phyloP scores from a whole-genome alignment of 2,113 vertebrate species.

The Pseudorectes ferrugineus region DNA sequence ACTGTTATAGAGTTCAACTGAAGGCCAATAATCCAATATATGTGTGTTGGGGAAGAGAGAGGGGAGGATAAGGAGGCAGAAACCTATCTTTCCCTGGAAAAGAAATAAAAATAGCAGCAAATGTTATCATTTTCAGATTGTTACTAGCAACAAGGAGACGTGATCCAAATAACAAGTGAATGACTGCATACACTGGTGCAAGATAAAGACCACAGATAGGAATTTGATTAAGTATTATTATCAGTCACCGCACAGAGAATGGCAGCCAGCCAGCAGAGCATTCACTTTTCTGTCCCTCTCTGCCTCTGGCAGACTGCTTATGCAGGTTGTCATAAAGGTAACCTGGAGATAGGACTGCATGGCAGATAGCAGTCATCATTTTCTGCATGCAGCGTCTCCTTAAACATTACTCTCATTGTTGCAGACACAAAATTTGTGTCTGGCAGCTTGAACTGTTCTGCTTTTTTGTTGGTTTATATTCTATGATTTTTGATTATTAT shows the following conservation, averaged over 20 bases:
- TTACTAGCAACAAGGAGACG: slow-evolving; percentile 18
- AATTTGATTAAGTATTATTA: slow-evolving; percentile 36
- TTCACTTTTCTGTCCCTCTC: not conserved
- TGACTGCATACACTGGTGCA: not conserved
- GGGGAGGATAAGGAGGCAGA: not conserved
- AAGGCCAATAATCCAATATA: slow-evolving; percentile 59
- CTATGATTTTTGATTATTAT: not conserved
- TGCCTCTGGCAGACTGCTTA: not conserved
- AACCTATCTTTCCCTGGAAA: slow-evolving; percentile 26
- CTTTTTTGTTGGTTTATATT: not conserved
- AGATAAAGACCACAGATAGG: slow-evolving; percentile 31
- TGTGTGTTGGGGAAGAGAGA: not conserved
- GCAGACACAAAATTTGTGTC: not conserved
- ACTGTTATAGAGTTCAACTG: slow-evolving; percentile 54
- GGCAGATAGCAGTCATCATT: not conserved
- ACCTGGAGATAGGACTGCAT: not conserved
- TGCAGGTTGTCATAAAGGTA: slow-evolving; percentile 10
- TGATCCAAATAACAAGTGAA: slow-evolving; percentile 60
- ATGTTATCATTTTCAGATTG: slow-evolving; percentile 60
- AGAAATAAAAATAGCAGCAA: slow-evolving; percentile 66
- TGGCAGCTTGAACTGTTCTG: not conserved
- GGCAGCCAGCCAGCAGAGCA: not conserved
- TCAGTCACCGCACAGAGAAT: not conserved
- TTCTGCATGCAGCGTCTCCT: not conserved
- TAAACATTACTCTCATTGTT: not conserved